These are phyloP conservation scores for Heliconius sara DNA, from an alignment of 2,888 invertebrate genomes.

Conservation along the genomic window DNA sequence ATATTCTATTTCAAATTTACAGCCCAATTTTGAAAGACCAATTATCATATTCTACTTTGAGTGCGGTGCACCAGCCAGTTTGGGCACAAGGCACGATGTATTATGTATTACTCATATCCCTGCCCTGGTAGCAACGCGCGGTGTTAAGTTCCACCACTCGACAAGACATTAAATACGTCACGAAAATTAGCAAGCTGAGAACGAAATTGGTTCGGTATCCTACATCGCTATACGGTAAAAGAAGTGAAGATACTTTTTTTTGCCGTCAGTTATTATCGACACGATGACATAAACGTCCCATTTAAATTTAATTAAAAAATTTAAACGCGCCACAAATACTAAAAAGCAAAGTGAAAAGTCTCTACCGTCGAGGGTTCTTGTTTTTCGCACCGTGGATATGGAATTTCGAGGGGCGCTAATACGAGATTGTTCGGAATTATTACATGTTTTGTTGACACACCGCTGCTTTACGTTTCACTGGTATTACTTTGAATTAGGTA, in stretches of 20 bases:
- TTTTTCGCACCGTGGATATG: conserved; percentile 11
- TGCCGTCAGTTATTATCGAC: not conserved
- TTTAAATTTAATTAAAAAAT: conserved; percentile 18
- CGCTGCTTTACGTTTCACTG: not conserved
- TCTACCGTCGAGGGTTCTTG: not conserved
- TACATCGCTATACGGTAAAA: not conserved
- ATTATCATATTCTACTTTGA: no score
- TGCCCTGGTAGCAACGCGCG: not conserved
- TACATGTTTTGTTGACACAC: conserved; percentile 17
- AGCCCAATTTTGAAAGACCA: no score
- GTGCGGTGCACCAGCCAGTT: no score
- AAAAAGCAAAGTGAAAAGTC: conserved; percentile 12
- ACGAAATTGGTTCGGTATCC: not conserved
- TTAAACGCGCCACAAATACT: conserved; percentile 14
- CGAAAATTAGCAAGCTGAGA: not conserved
- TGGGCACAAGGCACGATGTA: no score
- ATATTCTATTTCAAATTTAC: no score
- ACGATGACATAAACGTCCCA: conserved; percentile 13
- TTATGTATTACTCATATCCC: no score
- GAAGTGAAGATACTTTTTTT: not conserved
- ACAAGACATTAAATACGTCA: not conserved
- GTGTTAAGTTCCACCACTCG: not conserved
- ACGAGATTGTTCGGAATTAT: conserved; percentile 11
- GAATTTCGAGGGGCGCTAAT: conserved; percentile 11
- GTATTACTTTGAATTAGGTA: not conserved